Evolutionary conservation across 2,113 vertebrate genomes (phyloP).

Genomic region (Anoplopoma fimbria): DNA sequence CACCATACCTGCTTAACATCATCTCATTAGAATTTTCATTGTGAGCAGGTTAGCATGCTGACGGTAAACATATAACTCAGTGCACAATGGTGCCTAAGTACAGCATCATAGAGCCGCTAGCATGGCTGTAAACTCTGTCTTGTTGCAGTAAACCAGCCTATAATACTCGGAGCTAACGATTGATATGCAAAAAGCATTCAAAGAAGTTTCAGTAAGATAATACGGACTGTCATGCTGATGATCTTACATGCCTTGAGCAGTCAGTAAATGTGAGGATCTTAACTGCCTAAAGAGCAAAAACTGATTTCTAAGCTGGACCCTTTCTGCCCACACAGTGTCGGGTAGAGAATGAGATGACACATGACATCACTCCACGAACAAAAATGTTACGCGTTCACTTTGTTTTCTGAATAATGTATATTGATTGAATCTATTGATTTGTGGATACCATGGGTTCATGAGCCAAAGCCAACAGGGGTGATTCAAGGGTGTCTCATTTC

Average conservation of each 20-base stretch:
- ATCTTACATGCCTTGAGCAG: conserved; percentile 6
- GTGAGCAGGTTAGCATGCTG: neutral
- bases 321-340: conserved; percentile 31
- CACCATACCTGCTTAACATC: neutral
- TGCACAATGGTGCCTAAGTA: neutral
- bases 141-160: neutral
- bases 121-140: neutral
- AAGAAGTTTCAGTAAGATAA: neutral
- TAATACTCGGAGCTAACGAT: neutral
- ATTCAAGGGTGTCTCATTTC: neutral
- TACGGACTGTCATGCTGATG: neutral
- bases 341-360: conserved; percentile 14
- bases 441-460: neutral
- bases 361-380: neutral
- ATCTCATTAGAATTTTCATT: no score
- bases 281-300: conserved; percentile 25
- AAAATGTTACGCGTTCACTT: conserved; percentile 6
- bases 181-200: conserved; percentile 9
- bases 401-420: conserved; percentile 10
- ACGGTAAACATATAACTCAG: neutral
- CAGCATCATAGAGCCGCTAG: neutral
- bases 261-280: conserved; percentile 16
- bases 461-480: neutral
- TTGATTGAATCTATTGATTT: conserved; percentile 16
- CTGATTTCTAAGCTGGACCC: conserved; percentile 9